Percentiles rank a stretch among this genome's conserved stretches.
These are phyloP conservation scores for Aramus guarauna DNA, from an alignment of 2,113 vertebrate species.

Conservation along the genomic window DNA sequence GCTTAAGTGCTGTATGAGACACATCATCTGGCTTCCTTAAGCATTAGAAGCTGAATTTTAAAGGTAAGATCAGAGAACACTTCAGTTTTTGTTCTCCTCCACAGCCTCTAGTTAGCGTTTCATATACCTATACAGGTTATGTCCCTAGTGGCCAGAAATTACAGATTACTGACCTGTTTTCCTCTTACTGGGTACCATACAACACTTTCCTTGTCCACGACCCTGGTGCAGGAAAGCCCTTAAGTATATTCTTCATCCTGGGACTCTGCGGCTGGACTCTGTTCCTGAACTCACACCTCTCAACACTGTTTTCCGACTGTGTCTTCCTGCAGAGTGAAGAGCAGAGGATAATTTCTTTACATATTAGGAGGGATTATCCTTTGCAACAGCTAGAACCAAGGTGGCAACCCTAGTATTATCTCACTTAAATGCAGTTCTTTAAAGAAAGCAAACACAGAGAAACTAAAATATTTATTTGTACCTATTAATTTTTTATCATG, in stretches of 20 bases:
- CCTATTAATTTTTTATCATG: background rate
- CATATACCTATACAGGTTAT: background rate
- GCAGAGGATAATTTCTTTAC: background rate
- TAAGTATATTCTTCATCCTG: background rate
- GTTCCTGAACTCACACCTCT: background rate
- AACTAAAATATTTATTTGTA: conserved; percentile 27
- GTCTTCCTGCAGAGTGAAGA: background rate
- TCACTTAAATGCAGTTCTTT: background rate
- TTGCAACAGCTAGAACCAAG: background rate
- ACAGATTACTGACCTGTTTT: background rate
- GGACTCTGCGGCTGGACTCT: background rate
- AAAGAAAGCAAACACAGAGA: background rate
- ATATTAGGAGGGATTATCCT: background rate
- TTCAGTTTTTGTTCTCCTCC: background rate
- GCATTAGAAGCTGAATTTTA: background rate
- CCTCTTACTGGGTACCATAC: background rate
- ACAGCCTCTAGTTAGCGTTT: background rate
- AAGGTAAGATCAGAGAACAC: background rate
- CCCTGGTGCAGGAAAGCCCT: background rate
- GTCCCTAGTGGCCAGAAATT: background rate
- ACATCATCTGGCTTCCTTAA: background rate
- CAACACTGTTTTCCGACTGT: background rate
- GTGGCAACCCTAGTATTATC: background rate
- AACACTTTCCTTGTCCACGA: background rate
- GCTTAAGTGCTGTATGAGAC: background rate